Conservation (phyloP, 1,140 invertebrate species). For the Drosophila lini region DNA sequence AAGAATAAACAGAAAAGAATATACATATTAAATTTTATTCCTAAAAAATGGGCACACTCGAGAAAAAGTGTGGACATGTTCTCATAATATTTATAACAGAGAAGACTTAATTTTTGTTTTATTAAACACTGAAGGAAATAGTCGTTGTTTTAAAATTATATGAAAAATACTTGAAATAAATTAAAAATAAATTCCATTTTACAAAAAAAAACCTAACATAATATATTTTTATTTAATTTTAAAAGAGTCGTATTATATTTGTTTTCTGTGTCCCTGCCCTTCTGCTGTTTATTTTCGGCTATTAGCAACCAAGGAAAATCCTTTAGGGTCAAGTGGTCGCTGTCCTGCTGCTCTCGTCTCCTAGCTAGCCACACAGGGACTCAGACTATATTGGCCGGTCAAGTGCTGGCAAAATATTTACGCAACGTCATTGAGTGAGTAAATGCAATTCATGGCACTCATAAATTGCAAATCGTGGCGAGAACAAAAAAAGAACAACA, state of each 20-base stretch:
- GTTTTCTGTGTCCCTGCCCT: constrained; percentile 16
- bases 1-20: too few species aligned
- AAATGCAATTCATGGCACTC: constrained; percentile 68
- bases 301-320: constrained; percentile 61
- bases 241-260: background rate
- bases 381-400: constrained; percentile 28
- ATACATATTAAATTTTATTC: too few species aligned
- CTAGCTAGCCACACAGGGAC: constrained; percentile 33
- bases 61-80: too few species aligned
- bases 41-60: too few species aligned
- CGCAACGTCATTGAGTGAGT: constrained; percentile 48
- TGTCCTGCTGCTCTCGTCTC: constrained; percentile 19
- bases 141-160: too few species aligned
- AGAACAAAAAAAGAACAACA: constrained; percentile 14
- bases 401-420: constrained; percentile 61
- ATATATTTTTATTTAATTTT: too few species aligned
- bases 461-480: constrained; percentile 60
- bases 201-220: too few species aligned
- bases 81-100: too few species aligned
- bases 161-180: too few species aligned
- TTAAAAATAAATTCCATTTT: too few species aligned
- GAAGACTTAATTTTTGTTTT: too few species aligned
- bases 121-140: too few species aligned
- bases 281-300: constrained; percentile 61
- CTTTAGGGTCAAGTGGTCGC: constrained; percentile 65